These are phyloP conservation scores for Lissonota sp. DNA, from an alignment of 2,888 invertebrate genomes.

Conservation along the genomic window DNA sequence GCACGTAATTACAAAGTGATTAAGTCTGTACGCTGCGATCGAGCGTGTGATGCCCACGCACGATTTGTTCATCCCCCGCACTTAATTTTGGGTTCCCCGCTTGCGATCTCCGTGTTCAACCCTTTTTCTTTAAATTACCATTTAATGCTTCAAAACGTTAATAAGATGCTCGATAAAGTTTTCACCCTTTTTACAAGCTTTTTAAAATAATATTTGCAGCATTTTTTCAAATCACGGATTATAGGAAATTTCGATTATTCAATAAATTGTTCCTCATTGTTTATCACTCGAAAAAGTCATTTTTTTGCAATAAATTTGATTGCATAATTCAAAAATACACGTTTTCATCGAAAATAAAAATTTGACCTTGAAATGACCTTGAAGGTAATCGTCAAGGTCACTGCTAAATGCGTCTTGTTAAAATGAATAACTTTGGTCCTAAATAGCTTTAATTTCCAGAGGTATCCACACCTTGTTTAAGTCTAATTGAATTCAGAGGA, in stretches of 20 bases:
- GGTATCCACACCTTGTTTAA: too few species aligned
- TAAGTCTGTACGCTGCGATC: constrained; percentile 55
- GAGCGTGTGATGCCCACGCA: constrained; percentile 55
- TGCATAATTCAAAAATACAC: too few species aligned
- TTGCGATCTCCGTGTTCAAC: constrained; percentile 10
- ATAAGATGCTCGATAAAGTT: constrained; percentile 35
- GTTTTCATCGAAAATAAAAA: too few species aligned
- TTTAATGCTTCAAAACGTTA: background rate
- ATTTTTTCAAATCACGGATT: background rate
- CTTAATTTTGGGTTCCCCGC: constrained; percentile 6
- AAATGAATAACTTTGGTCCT: too few species aligned
- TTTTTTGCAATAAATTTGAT: too few species aligned
- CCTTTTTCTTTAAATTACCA: background rate
- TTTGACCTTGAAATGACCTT: too few species aligned
- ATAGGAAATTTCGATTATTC: background rate
- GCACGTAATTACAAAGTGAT: constrained; percentile 65
- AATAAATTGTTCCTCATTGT: background rate
- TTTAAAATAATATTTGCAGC: too few species aligned
- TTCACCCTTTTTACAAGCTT: constrained; percentile 24
- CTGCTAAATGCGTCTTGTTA: too few species aligned
- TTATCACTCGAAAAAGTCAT: too few species aligned
- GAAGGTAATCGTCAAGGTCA: too few species aligned
- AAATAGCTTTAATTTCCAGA: too few species aligned
- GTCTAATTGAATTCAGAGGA: too few species aligned
- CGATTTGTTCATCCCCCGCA: constrained; percentile 56